A percentile compares a stretch with the other conserved stretches of the same genome.
These are phyloP conservation scores for Bugula neritina DNA, from an alignment of 2,888 invertebrate species.

Conservation along the genomic window DNA sequence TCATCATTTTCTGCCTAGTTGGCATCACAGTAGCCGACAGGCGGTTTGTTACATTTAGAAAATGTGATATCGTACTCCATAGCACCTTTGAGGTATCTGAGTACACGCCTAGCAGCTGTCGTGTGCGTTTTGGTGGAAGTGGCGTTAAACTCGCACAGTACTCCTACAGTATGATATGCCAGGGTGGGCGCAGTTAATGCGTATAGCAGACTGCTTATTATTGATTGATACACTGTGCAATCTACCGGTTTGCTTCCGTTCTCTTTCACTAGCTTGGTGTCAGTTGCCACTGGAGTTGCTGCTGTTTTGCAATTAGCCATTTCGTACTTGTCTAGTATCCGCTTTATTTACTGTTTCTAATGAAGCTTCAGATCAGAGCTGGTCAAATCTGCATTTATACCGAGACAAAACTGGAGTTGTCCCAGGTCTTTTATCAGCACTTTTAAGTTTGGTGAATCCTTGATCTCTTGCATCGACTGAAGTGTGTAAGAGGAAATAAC, in stretches of 20 bases:
- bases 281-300: neutral
- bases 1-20: neutral
- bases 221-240: neutral
- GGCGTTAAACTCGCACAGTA: neutral
- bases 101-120: neutral
- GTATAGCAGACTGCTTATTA: neutral
- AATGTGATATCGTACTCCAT: neutral
- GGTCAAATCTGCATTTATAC: neutral
- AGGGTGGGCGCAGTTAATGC: neutral
- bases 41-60: neutral
- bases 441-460: neutral
- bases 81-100: neutral
- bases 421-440: neutral
- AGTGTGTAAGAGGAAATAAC: neutral
- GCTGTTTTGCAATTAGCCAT: neutral
- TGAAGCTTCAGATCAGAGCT: neutral
- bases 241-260: neutral
- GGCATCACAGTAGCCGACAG: neutral
- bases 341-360: neutral
- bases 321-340: neutral
- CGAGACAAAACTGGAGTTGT: neutral
- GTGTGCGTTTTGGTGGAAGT: neutral
- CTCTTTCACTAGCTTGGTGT: constrained; percentile 2
- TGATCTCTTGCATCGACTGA: neutral
- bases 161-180: neutral